Base-by-base conservation (phyloP, 2,113 vertebrate species). In the Sceloporus tristichus region DNA sequence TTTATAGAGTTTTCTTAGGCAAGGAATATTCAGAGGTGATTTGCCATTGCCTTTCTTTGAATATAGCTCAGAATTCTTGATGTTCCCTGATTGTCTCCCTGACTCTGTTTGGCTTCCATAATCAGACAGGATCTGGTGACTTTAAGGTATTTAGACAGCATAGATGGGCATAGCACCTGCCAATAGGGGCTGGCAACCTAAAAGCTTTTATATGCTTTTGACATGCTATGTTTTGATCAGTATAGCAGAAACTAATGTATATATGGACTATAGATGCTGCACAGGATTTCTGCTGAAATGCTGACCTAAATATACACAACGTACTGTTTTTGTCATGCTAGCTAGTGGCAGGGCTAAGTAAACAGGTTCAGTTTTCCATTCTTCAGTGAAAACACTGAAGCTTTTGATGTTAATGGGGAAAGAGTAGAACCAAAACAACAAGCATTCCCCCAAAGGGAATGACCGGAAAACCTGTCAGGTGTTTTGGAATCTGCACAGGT, bases 221-320 rank as follows among this genome's bases (percentile, higher is more conserved):
- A 34, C 83, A 91, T 84, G 82, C n/a, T 82, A 82, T 71, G 79
- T 13, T 82, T 8, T 85, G n/a, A 48, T 38, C 40, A 11, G 23
- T 73, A 5, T 65, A 76, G 10, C 79, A 14, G 9, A 86, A 79
- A n/a, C 70, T 87, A 34, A 34, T 34, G 34, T 34, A 40, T 89
- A 84, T 83, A 85, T 59, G 10, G 14, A 59, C 86, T 89, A 27
- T 56, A 84, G 90, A 92, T 1, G 56, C 4, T 42, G 23, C 83
- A 62, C 86, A 29, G 19, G 7, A 23, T 87, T 89, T 92, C 29
- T 10, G 27, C 29, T 79, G 75, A 87, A 53, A 68, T n/a, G 38
- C 18, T 92, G 90, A 71, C 79, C 77, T 90, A 66, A 54, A 78
- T 56, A 70, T 27, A 77, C 53, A 56, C 27, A 54, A 34, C 25